Evolutionary conservation across 2,888 invertebrate species (phyloP).

Genomic region (Leucophora obtusa): DNA sequence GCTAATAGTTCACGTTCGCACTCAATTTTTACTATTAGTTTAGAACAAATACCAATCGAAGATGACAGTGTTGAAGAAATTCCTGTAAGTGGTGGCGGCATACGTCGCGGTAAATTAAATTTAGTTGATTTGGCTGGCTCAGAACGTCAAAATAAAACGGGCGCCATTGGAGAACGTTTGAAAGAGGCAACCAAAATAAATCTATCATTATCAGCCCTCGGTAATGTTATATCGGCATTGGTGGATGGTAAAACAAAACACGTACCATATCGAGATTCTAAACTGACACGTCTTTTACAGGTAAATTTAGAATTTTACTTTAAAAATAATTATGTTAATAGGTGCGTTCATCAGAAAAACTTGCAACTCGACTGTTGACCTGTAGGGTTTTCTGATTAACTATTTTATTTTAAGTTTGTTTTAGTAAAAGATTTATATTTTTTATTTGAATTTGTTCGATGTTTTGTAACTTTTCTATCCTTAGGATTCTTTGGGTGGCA

Average conservation of each 20-base stretch:
- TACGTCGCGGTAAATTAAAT: conserved; percentile 83
- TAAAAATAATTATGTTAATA: no score
- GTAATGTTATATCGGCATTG: conserved; percentile 91
- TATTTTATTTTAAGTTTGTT: no score
- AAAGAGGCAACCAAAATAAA: conserved; percentile 95
- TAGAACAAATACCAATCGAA: conserved; percentile 85
- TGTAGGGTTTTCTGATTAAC: no score
- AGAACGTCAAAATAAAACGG: conserved; percentile 89
- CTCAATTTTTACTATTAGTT: conserved; percentile 90
- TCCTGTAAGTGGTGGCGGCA: conserved; percentile 65
- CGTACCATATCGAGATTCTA: conserved; percentile 91
- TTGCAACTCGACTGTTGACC: no score
- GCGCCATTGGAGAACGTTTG: conserved; percentile 90
- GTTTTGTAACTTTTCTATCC: conserved; percentile 33
- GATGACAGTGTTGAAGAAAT: conserved; percentile 31
- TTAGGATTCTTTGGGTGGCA: conserved; percentile 89
- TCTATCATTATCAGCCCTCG: conserved; percentile 90
- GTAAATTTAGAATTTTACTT: conserved; percentile 74
- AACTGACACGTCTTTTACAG: conserved; percentile 88
- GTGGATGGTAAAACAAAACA: conserved; percentile 90
- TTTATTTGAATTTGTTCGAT: no score
- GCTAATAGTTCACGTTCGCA: conserved; percentile 91
- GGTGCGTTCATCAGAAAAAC: no score
- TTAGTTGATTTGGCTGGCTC: conserved; percentile 94
- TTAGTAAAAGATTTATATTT: no score